phyloP scores from a whole-genome alignment of 2,113 vertebrate genomes.

The Tychaedon coryphoeus region DNA sequence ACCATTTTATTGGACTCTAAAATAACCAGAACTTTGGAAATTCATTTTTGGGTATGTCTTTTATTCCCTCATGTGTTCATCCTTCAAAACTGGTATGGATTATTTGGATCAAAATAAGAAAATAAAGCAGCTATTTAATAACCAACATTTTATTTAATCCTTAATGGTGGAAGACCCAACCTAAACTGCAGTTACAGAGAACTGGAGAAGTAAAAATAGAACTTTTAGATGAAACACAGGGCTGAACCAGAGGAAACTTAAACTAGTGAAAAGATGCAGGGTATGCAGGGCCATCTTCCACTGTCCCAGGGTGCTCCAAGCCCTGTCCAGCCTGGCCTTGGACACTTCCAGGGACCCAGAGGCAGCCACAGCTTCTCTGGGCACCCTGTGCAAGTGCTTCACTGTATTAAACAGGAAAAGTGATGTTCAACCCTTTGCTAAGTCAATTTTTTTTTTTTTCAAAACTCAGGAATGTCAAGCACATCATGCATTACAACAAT shows the following conservation, averaged over 20 bases:
- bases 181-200: not conserved
- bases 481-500: not conserved
- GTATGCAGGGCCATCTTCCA: not conserved
- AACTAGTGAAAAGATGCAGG: not conserved
- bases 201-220: not conserved
- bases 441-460: not conserved
- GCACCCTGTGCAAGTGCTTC: fast-evolving
- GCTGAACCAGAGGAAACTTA: not conserved
- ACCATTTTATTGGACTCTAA: not conserved
- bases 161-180: not conserved
- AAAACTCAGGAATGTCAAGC: not conserved
- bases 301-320: fast-evolving
- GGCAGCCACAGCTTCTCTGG: not conserved
- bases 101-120: not conserved
- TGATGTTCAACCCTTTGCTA: not conserved
- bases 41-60: not conserved
- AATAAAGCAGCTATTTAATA: not conserved
- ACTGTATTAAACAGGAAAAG: not conserved
- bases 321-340: fast-evolving
- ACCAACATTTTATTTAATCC: not conserved
- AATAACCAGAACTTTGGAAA: not conserved
- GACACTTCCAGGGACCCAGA: not conserved
- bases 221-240: not conserved
- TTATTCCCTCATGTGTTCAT: not conserved
- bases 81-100: not conserved